Percentiles rank a stretch among this genome's conserved stretches.
phyloP scores from a whole-genome alignment of 2,888 invertebrate genomes.

The Idaea dimidiata region DNA sequence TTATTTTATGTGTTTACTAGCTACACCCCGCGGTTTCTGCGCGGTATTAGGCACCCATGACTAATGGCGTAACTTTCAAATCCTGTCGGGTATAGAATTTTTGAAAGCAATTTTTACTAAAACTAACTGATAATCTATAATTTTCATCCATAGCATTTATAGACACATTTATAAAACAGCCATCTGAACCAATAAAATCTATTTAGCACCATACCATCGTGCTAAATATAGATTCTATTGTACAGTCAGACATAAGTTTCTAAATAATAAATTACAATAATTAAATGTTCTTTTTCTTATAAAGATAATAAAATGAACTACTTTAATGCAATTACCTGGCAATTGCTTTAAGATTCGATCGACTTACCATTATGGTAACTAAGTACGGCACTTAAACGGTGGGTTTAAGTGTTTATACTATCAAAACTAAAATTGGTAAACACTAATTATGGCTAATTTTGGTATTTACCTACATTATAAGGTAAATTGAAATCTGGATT shows the following conservation, averaged over 20 bases:
- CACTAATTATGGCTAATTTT: not conserved
- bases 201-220: too few relatives aligned
- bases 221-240: too few relatives aligned
- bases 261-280: too few relatives aligned
- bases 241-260: too few relatives aligned
- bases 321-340: not conserved
- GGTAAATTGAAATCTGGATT: not conserved
- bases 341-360: not conserved
- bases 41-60: too few relatives aligned
- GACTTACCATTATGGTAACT: not conserved
- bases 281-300: not conserved
- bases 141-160: too few relatives aligned
- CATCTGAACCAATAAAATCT: too few relatives aligned
- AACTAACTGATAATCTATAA: too few relatives aligned
- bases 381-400: not conserved
- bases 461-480: not conserved
- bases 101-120: too few relatives aligned
- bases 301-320: not conserved
- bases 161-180: too few relatives aligned
- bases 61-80: too few relatives aligned
- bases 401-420: not conserved
- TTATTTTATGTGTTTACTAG: not conserved
- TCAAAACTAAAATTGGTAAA: not conserved
- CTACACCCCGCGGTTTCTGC: not conserved
- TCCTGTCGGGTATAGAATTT: too few relatives aligned